Conservation (phyloP, 2,888 invertebrate genomes). For the Ditula angustiorana region DNA sequence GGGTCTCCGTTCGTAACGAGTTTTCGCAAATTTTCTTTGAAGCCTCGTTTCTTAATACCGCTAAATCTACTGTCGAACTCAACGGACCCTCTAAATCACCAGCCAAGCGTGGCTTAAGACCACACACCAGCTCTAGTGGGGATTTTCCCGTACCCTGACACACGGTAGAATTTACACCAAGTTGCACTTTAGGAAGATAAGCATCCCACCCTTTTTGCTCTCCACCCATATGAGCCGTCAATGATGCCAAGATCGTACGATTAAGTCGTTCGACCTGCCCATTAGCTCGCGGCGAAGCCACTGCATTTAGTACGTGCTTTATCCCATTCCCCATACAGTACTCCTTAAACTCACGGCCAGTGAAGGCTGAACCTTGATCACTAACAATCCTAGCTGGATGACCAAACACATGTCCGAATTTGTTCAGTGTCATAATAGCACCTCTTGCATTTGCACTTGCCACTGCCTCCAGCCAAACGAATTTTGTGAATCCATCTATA, state of each 20-base stretch:
- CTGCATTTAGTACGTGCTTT: neutral
- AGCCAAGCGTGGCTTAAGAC: slow-evolving; percentile 9
- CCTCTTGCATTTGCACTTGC: neutral
- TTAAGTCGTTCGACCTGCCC: slow-evolving; percentile 10
- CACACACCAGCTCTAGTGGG: slow-evolving; percentile 4
- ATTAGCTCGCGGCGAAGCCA: neutral
- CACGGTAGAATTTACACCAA: slow-evolving; percentile 6
- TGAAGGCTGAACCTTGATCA: slow-evolving; percentile 35
- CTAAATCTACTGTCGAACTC: too few species aligned
- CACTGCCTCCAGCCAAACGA: slow-evolving; percentile 28
- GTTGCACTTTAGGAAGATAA: slow-evolving; percentile 4
- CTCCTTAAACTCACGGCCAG: slow-evolving; percentile 18
- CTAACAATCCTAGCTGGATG: slow-evolving; percentile 30
- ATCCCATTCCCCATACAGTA: slow-evolving; percentile 11
- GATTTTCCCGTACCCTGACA: slow-evolving; percentile 5
- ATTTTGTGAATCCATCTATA: slow-evolving; percentile 26
- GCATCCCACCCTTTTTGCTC: slow-evolving; percentile 14
- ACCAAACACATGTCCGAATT: slow-evolving; percentile 19
- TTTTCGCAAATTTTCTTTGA: too few species aligned
- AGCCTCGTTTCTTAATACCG: too few species aligned
- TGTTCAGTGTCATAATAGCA: slow-evolving; percentile 1
- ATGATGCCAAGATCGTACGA: slow-evolving; percentile 7
- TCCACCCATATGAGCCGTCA: slow-evolving; percentile 6
- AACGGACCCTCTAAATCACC: too few species aligned
- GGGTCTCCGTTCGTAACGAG: slow-evolving; percentile 17